These are phyloP conservation scores for western clawed frog (Xenopus tropicalis) DNA, from an alignment of 2,113 vertebrate species.

Conservation along the genomic window DNA sequence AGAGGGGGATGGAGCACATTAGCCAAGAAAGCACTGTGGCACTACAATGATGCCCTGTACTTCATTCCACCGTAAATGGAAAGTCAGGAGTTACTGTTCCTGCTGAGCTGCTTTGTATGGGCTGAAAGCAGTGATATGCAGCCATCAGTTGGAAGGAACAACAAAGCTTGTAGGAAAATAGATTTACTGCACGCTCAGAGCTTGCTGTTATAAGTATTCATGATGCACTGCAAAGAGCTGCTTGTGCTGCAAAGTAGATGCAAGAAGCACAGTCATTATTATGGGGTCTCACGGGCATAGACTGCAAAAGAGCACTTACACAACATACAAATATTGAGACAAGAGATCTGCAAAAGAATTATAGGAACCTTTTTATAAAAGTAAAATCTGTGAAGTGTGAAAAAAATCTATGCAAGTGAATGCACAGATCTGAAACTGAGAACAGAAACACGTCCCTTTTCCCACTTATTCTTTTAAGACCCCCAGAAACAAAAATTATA, in stretches of 20 bases:
- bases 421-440: too few species aligned
- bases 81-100: conserved; percentile 13
- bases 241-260: not conserved
- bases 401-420: too few species aligned
- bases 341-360: not conserved
- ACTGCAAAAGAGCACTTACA: not conserved
- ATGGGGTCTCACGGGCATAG: not conserved
- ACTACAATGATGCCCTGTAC: conserved; percentile 36
- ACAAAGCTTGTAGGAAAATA: not conserved
- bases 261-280: not conserved
- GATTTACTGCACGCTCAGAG: conserved; percentile 1
- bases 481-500: too few species aligned
- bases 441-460: too few species aligned
- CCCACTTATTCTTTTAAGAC: too few species aligned
- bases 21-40: conserved; percentile 13
- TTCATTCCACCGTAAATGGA: conserved; percentile 18
- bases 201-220: conserved; percentile 1
- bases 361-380: too few species aligned
- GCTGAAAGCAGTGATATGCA: not conserved
- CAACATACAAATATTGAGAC: not conserved
- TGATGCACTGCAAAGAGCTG: not conserved
- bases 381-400: too few species aligned
- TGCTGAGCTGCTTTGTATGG: conserved; percentile 10
- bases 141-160: conserved; percentile 1
- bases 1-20: conserved; percentile 32